Conservation (phyloP, 2,113 vertebrate species). For the Telmatochromis bifrenatus region DNA sequence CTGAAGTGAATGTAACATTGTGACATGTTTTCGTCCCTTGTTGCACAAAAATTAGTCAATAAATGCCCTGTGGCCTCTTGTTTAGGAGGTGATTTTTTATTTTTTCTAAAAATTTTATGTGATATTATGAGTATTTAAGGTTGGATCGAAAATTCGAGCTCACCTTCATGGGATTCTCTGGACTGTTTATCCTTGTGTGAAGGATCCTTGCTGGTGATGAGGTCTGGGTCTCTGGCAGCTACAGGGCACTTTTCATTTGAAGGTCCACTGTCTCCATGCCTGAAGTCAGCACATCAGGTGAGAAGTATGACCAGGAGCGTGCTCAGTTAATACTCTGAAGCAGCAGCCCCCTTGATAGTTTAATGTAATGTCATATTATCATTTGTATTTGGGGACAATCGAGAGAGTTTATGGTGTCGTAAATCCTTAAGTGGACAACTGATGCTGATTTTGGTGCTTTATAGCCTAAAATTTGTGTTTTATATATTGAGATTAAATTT, state of each 20-base stretch:
- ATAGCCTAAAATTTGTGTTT: not conserved
- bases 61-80: slow-evolving; percentile 63
- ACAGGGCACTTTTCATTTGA: not conserved
- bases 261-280: not conserved
- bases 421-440: not conserved
- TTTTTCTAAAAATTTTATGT: rapidly evolving
- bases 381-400: not conserved
- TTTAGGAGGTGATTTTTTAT: not conserved
- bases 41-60: slow-evolving; percentile 62
- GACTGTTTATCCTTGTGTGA: not conserved
- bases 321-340: too few relatives aligned
- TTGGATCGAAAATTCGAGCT: not conserved
- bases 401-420: not conserved
- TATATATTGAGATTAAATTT: not conserved
- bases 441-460: not conserved
- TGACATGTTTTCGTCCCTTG: slow-evolving; percentile 49
- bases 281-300: not conserved
- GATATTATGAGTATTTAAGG: not conserved
- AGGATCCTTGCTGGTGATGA: not conserved
- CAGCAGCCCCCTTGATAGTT: not conserved
- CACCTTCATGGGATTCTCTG: not conserved
- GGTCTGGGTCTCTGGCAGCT: not conserved
- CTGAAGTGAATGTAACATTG: slow-evolving; percentile 56
- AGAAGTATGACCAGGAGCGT: not conserved
- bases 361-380: not conserved